A percentile compares a stretch with the other conserved stretches of the same genome.
Evolutionary conservation across 2,797 vertebrate species (phyloP).

Genomic region (Poeciliopsis presidionis): DNA sequence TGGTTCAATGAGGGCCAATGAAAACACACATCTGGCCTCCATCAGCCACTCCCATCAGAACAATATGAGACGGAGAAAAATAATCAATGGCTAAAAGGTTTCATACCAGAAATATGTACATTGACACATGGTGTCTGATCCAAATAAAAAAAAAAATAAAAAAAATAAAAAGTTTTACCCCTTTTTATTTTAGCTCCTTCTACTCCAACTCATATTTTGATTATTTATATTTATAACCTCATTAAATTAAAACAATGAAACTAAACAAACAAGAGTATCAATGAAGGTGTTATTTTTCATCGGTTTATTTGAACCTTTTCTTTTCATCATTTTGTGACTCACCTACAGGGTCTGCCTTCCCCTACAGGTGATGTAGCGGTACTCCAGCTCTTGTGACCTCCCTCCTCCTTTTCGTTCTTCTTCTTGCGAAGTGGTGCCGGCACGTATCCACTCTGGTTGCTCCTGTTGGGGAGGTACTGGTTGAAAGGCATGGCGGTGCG

Average conservation of each 20-base stretch:
- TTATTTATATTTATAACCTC: not conserved
- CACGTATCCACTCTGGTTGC: conserved; percentile 91
- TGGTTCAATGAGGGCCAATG: conserved; percentile 20
- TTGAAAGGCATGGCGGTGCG: conserved; percentile 95
- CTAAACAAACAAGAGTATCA: not conserved
- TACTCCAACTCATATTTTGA: not conserved
- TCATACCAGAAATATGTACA: conserved; percentile 10
- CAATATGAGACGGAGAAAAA: conserved; percentile 35
- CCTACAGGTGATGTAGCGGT: conserved; percentile 90
- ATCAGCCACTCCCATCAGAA: conserved; percentile 48
- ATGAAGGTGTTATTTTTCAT: not conserved
- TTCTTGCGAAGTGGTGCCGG: conserved; percentile 88
- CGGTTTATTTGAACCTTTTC: not conserved
- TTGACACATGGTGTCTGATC: not conserved
- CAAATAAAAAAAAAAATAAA: not conserved
- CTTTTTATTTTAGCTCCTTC: not conserved
- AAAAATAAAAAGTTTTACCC: not conserved
- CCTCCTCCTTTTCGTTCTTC: conserved; percentile 85
- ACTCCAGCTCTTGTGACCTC: conserved; percentile 93
- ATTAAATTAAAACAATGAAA: not conserved
- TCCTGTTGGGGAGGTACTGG: conserved; percentile 98
- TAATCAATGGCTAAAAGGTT: conserved; percentile 21
- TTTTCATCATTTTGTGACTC: conserved; percentile 40
- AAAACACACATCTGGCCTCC: conserved; percentile 71
- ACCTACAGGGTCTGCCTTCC: conserved; percentile 93